Evolutionary conservation across 2,113 vertebrate genomes (phyloP).

Genomic region (Eclectus roratus): DNA sequence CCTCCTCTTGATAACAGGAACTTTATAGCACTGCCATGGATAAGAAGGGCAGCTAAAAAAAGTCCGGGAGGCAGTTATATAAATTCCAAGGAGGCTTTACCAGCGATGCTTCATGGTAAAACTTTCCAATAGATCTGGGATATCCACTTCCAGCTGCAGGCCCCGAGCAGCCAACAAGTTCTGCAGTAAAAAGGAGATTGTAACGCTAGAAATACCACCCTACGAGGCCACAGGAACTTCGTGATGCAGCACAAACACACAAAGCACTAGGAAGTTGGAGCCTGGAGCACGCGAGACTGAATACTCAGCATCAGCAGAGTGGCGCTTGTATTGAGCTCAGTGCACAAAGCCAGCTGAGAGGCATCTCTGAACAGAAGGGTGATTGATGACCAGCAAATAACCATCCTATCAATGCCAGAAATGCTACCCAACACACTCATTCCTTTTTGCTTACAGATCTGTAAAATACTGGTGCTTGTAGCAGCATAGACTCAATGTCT

Average conservation of each 20-base stretch:
- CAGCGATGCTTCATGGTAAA: constrained; percentile 42
- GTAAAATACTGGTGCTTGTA: not conserved
- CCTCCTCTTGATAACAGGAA: constrained; percentile 65
- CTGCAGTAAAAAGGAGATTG: not conserved
- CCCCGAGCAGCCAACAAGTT: not conserved
- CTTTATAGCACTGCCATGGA: constrained; percentile 55
- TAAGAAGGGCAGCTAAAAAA: constrained; percentile 69
- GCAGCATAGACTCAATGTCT: not conserved
- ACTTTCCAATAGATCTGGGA: not conserved
- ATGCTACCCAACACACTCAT: not conserved
- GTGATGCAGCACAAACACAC: not conserved
- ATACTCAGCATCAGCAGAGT: not conserved
- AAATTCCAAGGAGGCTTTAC: constrained; percentile 30
- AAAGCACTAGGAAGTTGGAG: not conserved
- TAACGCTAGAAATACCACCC: not conserved
- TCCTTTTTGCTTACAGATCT: not conserved
- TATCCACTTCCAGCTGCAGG: not conserved
- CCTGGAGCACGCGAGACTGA: not conserved
- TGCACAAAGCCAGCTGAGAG: not conserved
- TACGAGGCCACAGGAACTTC: not conserved
- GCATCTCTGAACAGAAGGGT: not conserved
- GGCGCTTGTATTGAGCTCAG: not conserved
- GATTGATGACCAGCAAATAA: not conserved
- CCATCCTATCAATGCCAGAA: not conserved
- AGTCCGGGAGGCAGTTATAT: constrained; percentile 45